Evolutionary conservation across 2,888 invertebrate genomes (phyloP), one percentile per base, ranked within the genome.

Genomic region (Acronicta psi): DNA sequence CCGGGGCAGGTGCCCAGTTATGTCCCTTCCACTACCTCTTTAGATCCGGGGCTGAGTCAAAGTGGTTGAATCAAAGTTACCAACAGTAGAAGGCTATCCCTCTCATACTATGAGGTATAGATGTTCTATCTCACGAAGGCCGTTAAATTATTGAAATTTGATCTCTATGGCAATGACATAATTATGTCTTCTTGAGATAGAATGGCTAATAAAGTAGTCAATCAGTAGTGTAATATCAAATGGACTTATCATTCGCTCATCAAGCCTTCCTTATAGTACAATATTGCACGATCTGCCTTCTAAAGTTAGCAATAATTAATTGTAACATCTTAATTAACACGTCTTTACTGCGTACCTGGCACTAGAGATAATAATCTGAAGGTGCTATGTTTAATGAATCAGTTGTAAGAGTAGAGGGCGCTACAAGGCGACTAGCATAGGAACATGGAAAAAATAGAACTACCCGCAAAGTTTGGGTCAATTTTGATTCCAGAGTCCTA

Each of bases 351-450:
- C 25, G 47, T 66, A 68, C 64, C 71, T 71, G 68, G 70, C 75
- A 64, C 68, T 77, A 77, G 69, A 64, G 57, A 55, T 60, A 63
- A 47, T 60, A 54, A 79, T 75, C 74, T 57, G 69, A 79, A 71
- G 84, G 84, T 84, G 84, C 83, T 84, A 83, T 68, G 66, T 59
- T 54, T 42, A 76, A 69, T 70, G 74, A 77, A 63, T 74, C 71
- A 55, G 53, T 65, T 69, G 11, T 66, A 64, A n/a, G 43, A 46
- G 31, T 54, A 54, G 50, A 16, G 29, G 59, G 34, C 37, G 20
- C 25, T 13, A 9, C 17, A n/a, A 42, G 0, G 20, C 8, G 9
- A 37, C 25, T 41, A 47, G 59, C 34, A 45, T n/a, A 0, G 31
- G 13, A 31, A 31, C 13, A 13, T 0, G 31, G 31, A n/a, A 5